Evolutionary conservation across 1,140 invertebrate genomes (phyloP).

Genomic region (Lasioglossum baleicum): DNA sequence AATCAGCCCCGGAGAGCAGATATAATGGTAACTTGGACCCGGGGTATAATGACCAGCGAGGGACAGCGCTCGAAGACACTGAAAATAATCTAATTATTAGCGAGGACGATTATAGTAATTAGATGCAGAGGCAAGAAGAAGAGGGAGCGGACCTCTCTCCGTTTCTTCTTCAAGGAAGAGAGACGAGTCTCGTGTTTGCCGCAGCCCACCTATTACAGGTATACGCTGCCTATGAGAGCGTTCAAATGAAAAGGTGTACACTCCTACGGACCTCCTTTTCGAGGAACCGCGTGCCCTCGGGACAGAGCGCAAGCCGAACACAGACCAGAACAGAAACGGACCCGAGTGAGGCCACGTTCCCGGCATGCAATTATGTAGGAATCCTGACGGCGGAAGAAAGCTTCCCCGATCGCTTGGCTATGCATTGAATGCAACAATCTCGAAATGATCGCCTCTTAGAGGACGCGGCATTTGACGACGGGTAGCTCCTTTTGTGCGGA

Average conservation of each 20-base stretch:
- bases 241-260: slow-evolving; percentile 65
- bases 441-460: slow-evolving; percentile 14
- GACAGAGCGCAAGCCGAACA: not conserved
- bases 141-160: not conserved
- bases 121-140: slow-evolving; percentile 31
- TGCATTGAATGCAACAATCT: slow-evolving; percentile 46
- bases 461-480: not conserved
- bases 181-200: slow-evolving; percentile 40
- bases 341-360: slow-evolving; percentile 38
- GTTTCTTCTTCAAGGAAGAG: not conserved
- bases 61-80: slow-evolving; percentile 56
- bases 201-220: slow-evolving; percentile 59
- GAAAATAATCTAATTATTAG: slow-evolving; percentile 70
- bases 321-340: slow-evolving; percentile 31
- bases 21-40: slow-evolving; percentile 64
- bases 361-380: slow-evolving; percentile 59
- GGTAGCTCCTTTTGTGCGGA: not conserved
- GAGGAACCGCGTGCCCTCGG: slow-evolving; percentile 47
- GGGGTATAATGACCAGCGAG: slow-evolving; percentile 49
- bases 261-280: slow-evolving; percentile 47
- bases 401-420: slow-evolving; percentile 44
- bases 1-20: slow-evolving; percentile 25
- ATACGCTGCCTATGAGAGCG: slow-evolving; percentile 48
- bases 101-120: slow-evolving; percentile 67
- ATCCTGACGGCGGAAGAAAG: slow-evolving; percentile 60